Evolutionary conservation across 37 sponge, comb jelly and placozoan genomes (phyloP), one percentile per base, ranked within the genome.

Genomic region (Spongilla lacustris): DNA sequence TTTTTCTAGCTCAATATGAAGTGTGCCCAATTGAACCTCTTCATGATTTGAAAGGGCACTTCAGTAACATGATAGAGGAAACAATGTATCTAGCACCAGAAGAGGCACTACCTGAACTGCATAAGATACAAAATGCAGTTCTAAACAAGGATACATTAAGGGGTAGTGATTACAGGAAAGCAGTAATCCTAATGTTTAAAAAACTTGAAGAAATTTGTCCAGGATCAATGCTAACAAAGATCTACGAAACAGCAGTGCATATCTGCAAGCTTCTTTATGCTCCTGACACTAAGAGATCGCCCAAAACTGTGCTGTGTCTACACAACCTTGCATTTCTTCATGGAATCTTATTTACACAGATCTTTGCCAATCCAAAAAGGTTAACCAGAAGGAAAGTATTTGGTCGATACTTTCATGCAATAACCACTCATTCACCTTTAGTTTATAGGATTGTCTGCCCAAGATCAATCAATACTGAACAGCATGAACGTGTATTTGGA

Each of bases 321-420:
- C 83, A 82, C 74, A 82, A 82, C 50, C 12, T 82, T 13, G 33
- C 49, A 26, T 82, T 72, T 38, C 25, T 72, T 48, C 83, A 82
- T 73, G 73, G 71, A 17, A 71, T 30, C 17, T 5, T 72, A 35
- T 82, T 72, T 72, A 28, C 46, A 13, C 31, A 72, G 22, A 41
- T 72, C 17, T 66, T 80, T 67, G 68, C 68, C 66, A 31, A 13
- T 66, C 38, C 80, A 21, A 58, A 58, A 66, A 71, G 41, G 46
- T 46, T 46, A 25, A 66, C 19, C 27, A 28, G 50, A 24, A 50
- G 68, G 17, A 50, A 36, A 72, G n/a, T 82, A 34, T 82, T 82
- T 41, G 73, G 83, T 73, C 50, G 83, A 27, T 82, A 82, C 73
- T 82, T 82, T 25, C 50, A 82, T 32, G 48, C 83, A 13, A 72